Conservation (phyloP, 2,113 vertebrate genomes). For the Melanerpes aurifrons region DNA sequence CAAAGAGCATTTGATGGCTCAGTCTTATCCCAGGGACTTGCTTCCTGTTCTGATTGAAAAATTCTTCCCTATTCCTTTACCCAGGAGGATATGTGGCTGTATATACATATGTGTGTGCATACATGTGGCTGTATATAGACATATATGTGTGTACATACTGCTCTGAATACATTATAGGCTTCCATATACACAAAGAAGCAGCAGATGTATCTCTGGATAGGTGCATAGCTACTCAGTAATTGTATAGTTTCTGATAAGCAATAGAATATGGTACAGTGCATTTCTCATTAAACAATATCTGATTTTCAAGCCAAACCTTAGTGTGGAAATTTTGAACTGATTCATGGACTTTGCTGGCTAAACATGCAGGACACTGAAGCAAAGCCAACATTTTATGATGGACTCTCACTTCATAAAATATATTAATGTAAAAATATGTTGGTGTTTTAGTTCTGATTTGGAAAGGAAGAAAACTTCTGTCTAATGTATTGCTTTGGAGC, state of each 20-base stretch:
- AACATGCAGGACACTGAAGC: neutral
- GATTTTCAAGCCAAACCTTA: neutral
- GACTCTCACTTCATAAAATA: conserved; percentile 39
- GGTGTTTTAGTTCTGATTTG: neutral
- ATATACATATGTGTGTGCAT: rapidly evolving
- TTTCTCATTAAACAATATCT: neutral
- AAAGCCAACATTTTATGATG: conserved; percentile 10
- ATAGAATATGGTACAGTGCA: neutral
- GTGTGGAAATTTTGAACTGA: neutral
- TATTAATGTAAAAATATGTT: neutral
- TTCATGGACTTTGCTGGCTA: conserved; percentile 4
- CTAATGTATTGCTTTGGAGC: conserved; percentile 43
- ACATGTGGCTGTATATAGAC: rapidly evolving
- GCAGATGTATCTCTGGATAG: neutral
- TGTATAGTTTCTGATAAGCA: neutral
- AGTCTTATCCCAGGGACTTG: neutral
- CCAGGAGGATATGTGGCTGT: neutral
- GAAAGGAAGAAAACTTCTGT: conserved; percentile 25
- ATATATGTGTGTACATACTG: no score
- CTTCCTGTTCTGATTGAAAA: neutral
- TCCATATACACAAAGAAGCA: neutral
- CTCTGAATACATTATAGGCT: neutral
- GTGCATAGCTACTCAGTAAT: neutral
- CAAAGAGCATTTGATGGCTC: neutral
- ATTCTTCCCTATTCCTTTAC: neutral